Evolutionary conservation across 2,888 invertebrate genomes (phyloP), one percentile per base, ranked within the genome.

Genomic region (Dryococelus australis): DNA sequence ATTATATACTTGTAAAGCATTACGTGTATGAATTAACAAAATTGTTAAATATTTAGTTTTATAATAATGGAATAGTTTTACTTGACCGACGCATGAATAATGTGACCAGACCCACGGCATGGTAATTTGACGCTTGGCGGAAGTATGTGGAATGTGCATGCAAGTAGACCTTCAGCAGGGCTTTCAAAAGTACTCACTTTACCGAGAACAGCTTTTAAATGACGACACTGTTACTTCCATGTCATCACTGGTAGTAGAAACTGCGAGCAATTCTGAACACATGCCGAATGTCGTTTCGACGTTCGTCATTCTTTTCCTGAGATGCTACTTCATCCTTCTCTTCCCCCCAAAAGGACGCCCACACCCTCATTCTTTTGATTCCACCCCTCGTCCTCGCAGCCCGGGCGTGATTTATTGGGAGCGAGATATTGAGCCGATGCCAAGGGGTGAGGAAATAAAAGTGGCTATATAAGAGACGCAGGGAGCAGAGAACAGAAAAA

Each of bases 401-500:
- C 80, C 53, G 26, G 85, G 87, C 86, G 88, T 88, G 88, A 88
- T 88, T 88, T 88, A 88, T 88, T 86, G 87, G 86, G 86, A 87
- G 80, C 86, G 88, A 88, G 88, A 88, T 88, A 88, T 88, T 87
- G 87, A 87, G 85, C 79, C 87, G 16, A 85, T 26, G 81, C 51
- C 16, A 43, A 51, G 87, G 51, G 78, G 78, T 35, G 78, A 79
- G 79, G 24, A 28, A 43, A 43, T 43, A 84, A 53, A 87, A 84
- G 43, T 85, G 78, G 85, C 3, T 65, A 24, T 20, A 65, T 51
- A 84, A 65, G 53, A 87, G 65, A 85, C 43, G 84, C 27, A 53
- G 53, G 81, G 43, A 87, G 84, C 84, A n/a, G 85, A 65, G 88
- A 83, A 53, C 20, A 86, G 65, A 86, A 86, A 65, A 88, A 88